phyloP scores from a whole-genome alignment of 2,113 vertebrate genomes.

The Pavo muticus region DNA sequence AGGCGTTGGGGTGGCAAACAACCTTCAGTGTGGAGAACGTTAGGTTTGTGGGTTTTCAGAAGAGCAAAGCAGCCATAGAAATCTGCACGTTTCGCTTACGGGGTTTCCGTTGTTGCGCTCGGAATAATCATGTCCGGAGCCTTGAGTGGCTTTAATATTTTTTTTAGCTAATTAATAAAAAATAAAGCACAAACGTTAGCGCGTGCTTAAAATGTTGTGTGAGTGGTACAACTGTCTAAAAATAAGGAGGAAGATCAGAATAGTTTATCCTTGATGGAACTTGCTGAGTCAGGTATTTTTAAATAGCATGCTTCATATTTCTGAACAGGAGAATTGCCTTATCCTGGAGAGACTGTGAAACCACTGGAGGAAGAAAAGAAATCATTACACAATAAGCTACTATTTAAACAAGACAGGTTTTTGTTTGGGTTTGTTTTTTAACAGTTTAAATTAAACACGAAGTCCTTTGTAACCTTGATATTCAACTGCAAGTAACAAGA shows the following conservation, averaged over 20 bases:
- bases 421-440: background rate
- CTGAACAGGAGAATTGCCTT: background rate
- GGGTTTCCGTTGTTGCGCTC: background rate
- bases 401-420: background rate
- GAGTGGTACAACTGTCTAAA: background rate
- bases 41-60: background rate
- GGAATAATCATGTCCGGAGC: background rate
- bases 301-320: background rate
- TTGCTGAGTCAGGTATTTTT: background rate
- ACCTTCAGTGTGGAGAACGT: background rate
- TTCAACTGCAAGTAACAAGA: background rate
- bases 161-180: background rate
- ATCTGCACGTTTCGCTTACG: background rate
- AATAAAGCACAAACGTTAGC: background rate
- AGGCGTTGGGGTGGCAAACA: background rate
- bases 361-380: background rate
- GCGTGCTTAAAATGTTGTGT: background rate
- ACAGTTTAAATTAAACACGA: background rate
- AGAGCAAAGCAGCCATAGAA: background rate
- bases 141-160: background rate
- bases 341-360: background rate
- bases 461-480: background rate
- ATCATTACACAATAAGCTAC: background rate
- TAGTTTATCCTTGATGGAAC: conserved; percentile 1
- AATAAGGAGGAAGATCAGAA: background rate